phyloP scores from a whole-genome alignment of 2,888 invertebrate genomes.

The Drosophila neotestacea region DNA sequence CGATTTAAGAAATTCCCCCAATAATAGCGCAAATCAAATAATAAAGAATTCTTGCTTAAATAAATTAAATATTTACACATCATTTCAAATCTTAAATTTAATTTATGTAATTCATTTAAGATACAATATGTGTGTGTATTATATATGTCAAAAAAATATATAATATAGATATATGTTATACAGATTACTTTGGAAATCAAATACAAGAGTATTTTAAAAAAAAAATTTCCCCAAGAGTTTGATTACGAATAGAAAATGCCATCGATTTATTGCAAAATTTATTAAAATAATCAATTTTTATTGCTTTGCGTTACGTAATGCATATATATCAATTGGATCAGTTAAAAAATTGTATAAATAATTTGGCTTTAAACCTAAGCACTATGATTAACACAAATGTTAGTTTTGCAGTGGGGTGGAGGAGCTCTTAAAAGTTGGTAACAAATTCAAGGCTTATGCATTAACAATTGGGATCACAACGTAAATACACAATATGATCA shows the following conservation, averaged over 20 bases:
- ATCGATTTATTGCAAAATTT: conserved; percentile 23
- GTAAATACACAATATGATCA: conserved; percentile 46
- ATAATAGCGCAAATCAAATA: conserved; percentile 10
- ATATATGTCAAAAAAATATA: conserved; percentile 32
- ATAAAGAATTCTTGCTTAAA: conserved; percentile 34
- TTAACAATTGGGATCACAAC: conserved; percentile 51
- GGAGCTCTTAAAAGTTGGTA: conserved; percentile 51
- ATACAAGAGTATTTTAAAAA: conserved; percentile 58
- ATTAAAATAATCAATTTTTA: conserved; percentile 45
- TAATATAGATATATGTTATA: conserved; percentile 34
- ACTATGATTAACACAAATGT: conserved; percentile 63
- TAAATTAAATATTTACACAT: conserved; percentile 60
- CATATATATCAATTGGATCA: conserved; percentile 64
- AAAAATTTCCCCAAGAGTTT: background rate
- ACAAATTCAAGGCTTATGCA: conserved; percentile 55
- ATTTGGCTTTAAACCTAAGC: conserved; percentile 75
- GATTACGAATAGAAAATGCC: conserved; percentile 6
- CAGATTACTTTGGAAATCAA: conserved; percentile 40
- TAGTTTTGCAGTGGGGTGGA: conserved; percentile 43
- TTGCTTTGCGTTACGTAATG: conserved; percentile 55
- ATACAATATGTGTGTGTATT: conserved; percentile 52
- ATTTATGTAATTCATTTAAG: conserved; percentile 52
- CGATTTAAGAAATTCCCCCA: conserved; percentile 24
- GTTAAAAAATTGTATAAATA: conserved; percentile 63
- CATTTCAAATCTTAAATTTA: conserved; percentile 40